Evolutionary conservation across 2,113 vertebrate genomes (phyloP), one percentile per base, ranked within the genome.

Genomic region (Nycticryphes semicollaris): DNA sequence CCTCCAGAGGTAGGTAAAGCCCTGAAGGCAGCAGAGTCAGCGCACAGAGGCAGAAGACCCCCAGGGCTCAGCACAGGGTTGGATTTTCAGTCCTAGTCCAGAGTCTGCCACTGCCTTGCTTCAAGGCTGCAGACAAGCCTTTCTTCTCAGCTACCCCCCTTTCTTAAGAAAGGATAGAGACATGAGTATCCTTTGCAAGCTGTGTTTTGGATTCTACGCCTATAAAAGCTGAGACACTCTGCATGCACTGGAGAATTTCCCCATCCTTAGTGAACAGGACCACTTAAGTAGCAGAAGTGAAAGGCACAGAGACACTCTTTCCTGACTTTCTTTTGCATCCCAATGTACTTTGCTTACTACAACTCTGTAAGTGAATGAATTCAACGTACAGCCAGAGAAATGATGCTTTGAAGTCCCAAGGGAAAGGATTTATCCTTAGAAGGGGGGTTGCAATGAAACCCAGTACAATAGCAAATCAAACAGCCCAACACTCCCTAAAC

Each of bases 171-270:
- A 70, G 21, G 7, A 41, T 9, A 80, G 76, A 25, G 24, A 12
- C 14, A 76, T 3, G 2, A 72, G 21, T 16, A 50, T 24, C 39
- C 23, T 90, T 54, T 47, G 28, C 39, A 68, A 59, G 25, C 24
- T 56, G 0, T 6, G 0, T 50, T 93, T 88, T 45, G 75, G 37
- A 45, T 62, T 67, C 10, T 22, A 14, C 0, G 0, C 24, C 41
- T 75, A 7, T 31, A 79, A 79, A 84, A 68, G 53, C 28, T 56
- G 31, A 85, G 3, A 19, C 17, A 28, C 31, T 66, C 67, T 24
- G 27, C 7, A 22, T 3, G 9, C 41, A 37, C 62, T 66, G 28
- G 18, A 54, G 35, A 89, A 24, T 28, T 31, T 22, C 31, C 35
- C 37, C 6, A 3, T 41, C 51, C 43, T 37, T 22, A 69, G 27